Percentiles rank a stretch among this genome's conserved stretches.
Evolutionary conservation across 2,113 vertebrate genomes (phyloP).

Genomic region (Poeciliopsis retropinna): DNA sequence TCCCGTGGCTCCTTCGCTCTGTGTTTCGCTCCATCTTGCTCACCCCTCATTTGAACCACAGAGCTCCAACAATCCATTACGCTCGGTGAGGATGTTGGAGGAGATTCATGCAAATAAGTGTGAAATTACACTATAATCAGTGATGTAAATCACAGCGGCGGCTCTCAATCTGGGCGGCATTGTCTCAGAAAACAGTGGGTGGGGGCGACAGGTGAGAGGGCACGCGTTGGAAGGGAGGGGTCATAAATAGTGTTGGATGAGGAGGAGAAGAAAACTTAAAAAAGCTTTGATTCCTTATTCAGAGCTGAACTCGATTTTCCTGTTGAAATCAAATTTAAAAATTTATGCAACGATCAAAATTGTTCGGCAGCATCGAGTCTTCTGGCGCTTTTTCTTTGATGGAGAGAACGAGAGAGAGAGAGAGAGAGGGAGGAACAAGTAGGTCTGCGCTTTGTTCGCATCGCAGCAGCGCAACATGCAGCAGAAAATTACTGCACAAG

Average conservation of each 20-base stretch:
- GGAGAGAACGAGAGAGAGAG: not conserved
- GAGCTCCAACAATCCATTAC: slow-evolving; percentile 67
- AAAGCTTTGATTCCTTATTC: slow-evolving; percentile 59
- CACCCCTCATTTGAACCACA: slow-evolving; percentile 45
- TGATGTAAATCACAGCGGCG: slow-evolving; percentile 71
- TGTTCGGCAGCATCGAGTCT: slow-evolving; percentile 47
- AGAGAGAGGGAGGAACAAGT: slow-evolving; percentile 27
- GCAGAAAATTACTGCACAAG: not conserved
- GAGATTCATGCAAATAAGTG: slow-evolving; percentile 77
- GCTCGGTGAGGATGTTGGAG: slow-evolving; percentile 51
- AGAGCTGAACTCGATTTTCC: slow-evolving; percentile 51
- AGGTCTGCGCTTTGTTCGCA: slow-evolving; percentile 23
- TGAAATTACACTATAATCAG: slow-evolving; percentile 78
- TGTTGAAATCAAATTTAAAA: slow-evolving; percentile 57
- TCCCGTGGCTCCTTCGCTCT: not conserved
- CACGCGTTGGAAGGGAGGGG: not conserved
- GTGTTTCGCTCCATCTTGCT: slow-evolving; percentile 38
- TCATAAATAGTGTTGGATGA: slow-evolving; percentile 45
- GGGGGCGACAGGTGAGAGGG: slow-evolving; percentile 39
- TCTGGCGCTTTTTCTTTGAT: slow-evolving; percentile 47
- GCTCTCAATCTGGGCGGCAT: slow-evolving; percentile 56
- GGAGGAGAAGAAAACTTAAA: slow-evolving; percentile 36
- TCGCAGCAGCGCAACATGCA: not conserved
- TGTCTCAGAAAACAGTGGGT: slow-evolving; percentile 46
- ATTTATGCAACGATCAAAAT: slow-evolving; percentile 60